phyloP scores from a whole-genome alignment of 2,888 invertebrate genomes.

The Drosophila demipolita region DNA sequence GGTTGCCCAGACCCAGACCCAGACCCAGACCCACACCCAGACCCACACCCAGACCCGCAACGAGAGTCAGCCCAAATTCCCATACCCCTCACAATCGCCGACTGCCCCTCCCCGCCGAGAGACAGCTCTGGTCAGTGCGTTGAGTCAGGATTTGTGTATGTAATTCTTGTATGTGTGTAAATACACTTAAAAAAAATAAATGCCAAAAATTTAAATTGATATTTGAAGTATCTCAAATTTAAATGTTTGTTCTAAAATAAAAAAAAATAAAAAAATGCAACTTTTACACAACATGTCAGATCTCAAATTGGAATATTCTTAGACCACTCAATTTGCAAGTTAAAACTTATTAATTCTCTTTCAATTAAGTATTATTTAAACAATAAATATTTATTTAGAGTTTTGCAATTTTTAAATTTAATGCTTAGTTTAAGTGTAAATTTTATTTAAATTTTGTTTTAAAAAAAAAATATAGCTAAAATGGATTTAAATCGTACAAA shows the following conservation, averaged over 20 bases:
- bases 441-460: neutral
- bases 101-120: too few species aligned
- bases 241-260: neutral
- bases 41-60: neutral
- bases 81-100: neutral
- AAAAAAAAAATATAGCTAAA: neutral
- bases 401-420: neutral
- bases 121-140: constrained; percentile 9
- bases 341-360: rapidly evolving
- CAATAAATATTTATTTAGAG: neutral
- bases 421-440: neutral
- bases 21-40: too few species aligned
- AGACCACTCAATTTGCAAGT: neutral
- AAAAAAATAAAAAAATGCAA: neutral
- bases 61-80: neutral
- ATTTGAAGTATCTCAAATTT: neutral
- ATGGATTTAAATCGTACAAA: neutral
- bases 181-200: neutral
- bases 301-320: neutral
- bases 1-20: constrained; percentile 39
- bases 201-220: neutral
- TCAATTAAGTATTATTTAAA: neutral
- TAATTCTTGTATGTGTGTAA: neutral
- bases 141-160: neutral
- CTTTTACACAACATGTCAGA: neutral